phyloP scores from a whole-genome alignment of 2,113 vertebrate genomes.

The Chlamydotis undulata region DNA sequence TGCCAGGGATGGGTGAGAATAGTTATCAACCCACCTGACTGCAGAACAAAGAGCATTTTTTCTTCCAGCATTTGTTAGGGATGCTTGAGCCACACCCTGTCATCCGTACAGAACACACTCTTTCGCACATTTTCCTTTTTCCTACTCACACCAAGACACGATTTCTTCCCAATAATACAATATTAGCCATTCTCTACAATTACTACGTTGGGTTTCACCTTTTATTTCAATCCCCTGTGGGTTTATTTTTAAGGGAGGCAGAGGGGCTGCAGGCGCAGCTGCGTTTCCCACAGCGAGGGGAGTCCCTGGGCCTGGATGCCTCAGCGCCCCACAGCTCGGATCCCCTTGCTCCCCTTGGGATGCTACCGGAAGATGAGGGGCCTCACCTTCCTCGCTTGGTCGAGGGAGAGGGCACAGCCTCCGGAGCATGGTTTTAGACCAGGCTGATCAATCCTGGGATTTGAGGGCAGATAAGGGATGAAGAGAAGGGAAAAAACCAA shows the following conservation, averaged over 20 bases:
- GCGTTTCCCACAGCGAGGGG: accelerated
- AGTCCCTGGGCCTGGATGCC: background rate
- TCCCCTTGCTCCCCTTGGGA: background rate
- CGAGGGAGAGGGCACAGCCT: background rate
- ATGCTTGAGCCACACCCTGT: slow-evolving; percentile 37
- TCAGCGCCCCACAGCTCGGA: accelerated
- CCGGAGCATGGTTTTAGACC: background rate
- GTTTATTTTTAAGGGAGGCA: background rate
- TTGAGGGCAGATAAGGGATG: background rate
- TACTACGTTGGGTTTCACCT: background rate
- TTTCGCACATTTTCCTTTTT: background rate
- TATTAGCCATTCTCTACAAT: background rate
- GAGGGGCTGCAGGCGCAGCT: accelerated
- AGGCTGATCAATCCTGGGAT: background rate
- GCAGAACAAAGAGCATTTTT: slow-evolving; percentile 58
- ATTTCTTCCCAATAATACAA: background rate
- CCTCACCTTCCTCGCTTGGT: background rate
- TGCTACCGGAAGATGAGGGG: background rate
- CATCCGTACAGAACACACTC: background rate
- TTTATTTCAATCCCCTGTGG: accelerated
- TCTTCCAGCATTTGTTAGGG: slow-evolving; percentile 23
- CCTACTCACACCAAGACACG: accelerated
- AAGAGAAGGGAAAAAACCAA: no score
- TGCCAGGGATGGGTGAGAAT: slow-evolving; percentile 31
- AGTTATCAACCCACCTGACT: slow-evolving; percentile 43